A percentile compares a stretch with the other conserved stretches of the same genome.
These are phyloP conservation scores for Siderastrea siderea DNA, from an alignment of 92 coral and sea anemone genomes.

Conservation along the genomic window DNA sequence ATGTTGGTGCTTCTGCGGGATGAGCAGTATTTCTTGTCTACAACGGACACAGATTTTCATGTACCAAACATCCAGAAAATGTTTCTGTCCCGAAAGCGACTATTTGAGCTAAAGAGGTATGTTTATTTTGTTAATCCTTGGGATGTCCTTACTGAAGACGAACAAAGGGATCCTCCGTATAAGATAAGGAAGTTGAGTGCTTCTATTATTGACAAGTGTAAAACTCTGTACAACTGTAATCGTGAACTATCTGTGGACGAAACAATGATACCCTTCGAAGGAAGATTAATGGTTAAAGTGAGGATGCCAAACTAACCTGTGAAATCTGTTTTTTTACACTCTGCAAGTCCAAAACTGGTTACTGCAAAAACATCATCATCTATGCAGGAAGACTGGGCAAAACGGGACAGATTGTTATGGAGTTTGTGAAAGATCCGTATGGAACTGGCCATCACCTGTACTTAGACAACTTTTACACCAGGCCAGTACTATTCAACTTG, in stretches of 20 bases:
- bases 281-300: conserved; percentile 49
- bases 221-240: conserved; percentile 32
- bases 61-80: conserved; percentile 37
- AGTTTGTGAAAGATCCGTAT: conserved; percentile 34
- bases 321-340: conserved; percentile 60
- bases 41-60: conserved; percentile 40
- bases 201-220: conserved; percentile 16
- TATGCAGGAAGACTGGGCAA: conserved; percentile 55
- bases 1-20: conserved; percentile 56
- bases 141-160: conserved; percentile 29
- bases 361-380: conserved; percentile 50
- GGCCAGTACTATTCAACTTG: conserved; percentile 43
- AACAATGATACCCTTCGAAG: conserved; percentile 66
- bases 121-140: conserved; percentile 60
- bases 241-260: conserved; percentile 58
- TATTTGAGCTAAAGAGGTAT: conserved; percentile 42
- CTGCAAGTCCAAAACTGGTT: conserved; percentile 62
- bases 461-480: conserved; percentile 69
- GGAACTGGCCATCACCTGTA: conserved; percentile 45
- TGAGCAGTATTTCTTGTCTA: conserved; percentile 27
- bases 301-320: conserved; percentile 76
- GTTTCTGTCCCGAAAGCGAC: conserved; percentile 17
- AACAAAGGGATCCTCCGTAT: conserved; percentile 46
- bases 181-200: conserved; percentile 40
- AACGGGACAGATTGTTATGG: conserved; percentile 58